Percentiles rank a stretch among this genome's conserved stretches.
Conservation (phyloP, 35 echinoderm and acorn worm species). For the Hemicentrotus pulcherrimus region DNA sequence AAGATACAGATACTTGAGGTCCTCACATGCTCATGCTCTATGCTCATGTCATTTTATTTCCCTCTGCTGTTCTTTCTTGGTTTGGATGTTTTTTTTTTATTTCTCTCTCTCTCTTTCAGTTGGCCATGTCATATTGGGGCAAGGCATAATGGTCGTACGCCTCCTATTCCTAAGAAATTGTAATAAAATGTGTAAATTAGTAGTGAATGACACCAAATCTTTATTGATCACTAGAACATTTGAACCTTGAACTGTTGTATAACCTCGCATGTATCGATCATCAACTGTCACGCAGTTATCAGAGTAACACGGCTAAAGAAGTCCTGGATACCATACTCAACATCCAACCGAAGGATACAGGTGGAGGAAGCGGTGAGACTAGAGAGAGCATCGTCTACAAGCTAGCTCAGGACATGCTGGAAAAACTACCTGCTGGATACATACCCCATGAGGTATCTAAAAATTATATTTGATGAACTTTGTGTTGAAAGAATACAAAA, state of each 20-base stretch:
- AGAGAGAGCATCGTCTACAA: slow-evolving; percentile 91
- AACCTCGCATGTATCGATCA: neutral
- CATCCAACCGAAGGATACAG: slow-evolving; percentile 96
- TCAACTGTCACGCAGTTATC: slow-evolving; percentile 52
- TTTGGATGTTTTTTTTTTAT: too few relatives aligned
- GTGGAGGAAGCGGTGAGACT: slow-evolving; percentile 93
- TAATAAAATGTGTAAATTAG: too few relatives aligned
- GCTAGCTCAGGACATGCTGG: slow-evolving; percentile 88
- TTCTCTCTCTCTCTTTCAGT: too few relatives aligned
- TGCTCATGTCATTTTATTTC: too few relatives aligned
- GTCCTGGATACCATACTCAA: slow-evolving; percentile 92
- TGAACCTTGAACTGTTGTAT: neutral
- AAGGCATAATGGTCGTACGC: too few relatives aligned
- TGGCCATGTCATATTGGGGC: too few relatives aligned
- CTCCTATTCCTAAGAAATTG: too few relatives aligned
- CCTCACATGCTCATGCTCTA: too few relatives aligned
- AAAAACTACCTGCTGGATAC: slow-evolving; percentile 84
- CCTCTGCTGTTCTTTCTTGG: too few relatives aligned
- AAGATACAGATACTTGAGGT: too few relatives aligned
- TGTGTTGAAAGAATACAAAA: neutral
- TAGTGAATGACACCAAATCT: neutral
- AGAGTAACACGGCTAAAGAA: slow-evolving; percentile 95
- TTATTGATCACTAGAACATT: neutral
- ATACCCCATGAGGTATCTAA: slow-evolving; percentile 74
- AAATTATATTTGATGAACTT: neutral